Base-by-base conservation (phyloP, 37 sponge, comb jelly and placozoan species). In the Theonella swinhoei region DNA sequence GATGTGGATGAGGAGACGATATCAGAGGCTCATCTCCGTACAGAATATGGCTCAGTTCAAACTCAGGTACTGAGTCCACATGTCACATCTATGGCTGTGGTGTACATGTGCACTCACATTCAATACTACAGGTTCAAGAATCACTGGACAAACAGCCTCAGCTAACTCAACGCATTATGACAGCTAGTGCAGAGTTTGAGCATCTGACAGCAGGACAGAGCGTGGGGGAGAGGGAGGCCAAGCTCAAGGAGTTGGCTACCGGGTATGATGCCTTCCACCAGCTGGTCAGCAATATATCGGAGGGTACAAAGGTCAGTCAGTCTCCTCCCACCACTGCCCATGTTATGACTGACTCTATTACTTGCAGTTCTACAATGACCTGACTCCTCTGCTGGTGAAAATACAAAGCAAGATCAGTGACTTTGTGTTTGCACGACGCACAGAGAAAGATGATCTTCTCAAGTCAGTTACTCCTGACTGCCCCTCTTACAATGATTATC, bases 391-490 rank as follows among this genome's bases (percentile, higher is more conserved):
- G 14, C 87, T 98, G 67, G 67, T 94, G 39, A 91, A 91, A 43
- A 74, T 82, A 8, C 98, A 98, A 75, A 83, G 62, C 47, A 93
- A 91, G 80, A 90, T 95, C n/a, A 89, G 85, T 61, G 98, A 98
- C 73, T 87, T 95, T 60, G 70, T 86, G 9, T 94, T 94, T 87
- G 98, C 98, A 17, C 80, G 98, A 40, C 91, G 85, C 19, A 98
- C 98, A 9, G 98, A 98, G 79, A 97, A 97, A 71, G 98, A 97
- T 0, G 98, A 95, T 23, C 83, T 89, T 5, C 73, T 93, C 64
- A 92, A 93, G 97, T 96, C 42, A 87, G 91, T 78, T 11, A 47
- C 11, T 14, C n/a, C n/a, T n/a, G n/a, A n/a, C n/a, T n/a, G n/a
- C n/a, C n/a, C n/a, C n/a, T n/a, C 54, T 47, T 14, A 47, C 54